Evolutionary conservation across 2,888 invertebrate genomes (phyloP), one percentile per base, ranked within the genome.

Genomic region (Julus scanicus): DNA sequence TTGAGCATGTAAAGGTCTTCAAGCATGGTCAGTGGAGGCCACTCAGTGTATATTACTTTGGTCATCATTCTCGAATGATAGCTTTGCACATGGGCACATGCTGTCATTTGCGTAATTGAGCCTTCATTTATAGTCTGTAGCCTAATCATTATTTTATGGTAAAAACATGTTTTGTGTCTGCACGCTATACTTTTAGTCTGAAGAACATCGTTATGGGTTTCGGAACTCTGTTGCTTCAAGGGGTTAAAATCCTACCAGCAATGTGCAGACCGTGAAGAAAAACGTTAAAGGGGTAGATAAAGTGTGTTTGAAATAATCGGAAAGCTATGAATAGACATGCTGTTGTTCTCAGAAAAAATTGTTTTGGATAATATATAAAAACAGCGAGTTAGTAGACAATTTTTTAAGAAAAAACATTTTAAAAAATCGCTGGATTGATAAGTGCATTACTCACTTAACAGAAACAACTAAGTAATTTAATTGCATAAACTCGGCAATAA

Each of bases 231-330:
- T n/a, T 63, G 53, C 9, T 13, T 29, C 17, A 63, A 63, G 57
- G 57, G 57, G 57, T 63, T 63, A 63, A 63, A 17, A 63, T n/a
- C 6, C 57, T 63, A n/a, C 57, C 57, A 63, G 6, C 15, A 63
- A 63, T 63, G 57, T 63, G n/a, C 57, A 63, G 57, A 63, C 57
- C 57, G 57, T 63, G 57, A 63, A 63, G n/a, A n/a, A 63, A 63
- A 63, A 63, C 57, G n/a, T 63, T 63, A 63, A 63, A n/a, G 57
- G 57, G 57, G 44, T 44, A 44, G 44, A 44, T 8, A 44, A 44
- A 44, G 44, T 15, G 53, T 53, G 15, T 63, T 63, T n/a, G 57
- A 63, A 63, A 63, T 63, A 63, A 63, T 63, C 57, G 2, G 57
- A 63, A 63, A n/a, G 57, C 57, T 63, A 63, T 63, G 57, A 63